Evolutionary conservation across 2,113 vertebrate genomes (phyloP).

Genomic region (Athene cunicularia): DNA sequence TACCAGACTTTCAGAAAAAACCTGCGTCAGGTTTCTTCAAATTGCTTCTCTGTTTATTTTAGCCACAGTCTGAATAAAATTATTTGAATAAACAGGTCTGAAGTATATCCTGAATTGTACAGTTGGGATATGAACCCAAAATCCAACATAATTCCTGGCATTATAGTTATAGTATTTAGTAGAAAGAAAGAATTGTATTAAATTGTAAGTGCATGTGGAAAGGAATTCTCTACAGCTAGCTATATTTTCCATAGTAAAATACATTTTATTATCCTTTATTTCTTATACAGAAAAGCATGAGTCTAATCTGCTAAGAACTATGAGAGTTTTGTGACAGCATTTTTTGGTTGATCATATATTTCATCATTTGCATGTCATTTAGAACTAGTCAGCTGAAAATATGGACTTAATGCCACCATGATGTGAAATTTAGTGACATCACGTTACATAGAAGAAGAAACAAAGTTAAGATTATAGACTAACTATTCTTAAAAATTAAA

Average conservation of each 20-base stretch:
- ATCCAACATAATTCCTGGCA: slow-evolving; percentile 43
- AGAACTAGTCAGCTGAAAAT: background rate
- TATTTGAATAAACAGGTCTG: slow-evolving; percentile 36
- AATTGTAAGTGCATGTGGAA: background rate
- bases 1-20: slow-evolving; percentile 36
- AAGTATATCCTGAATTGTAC: slow-evolving; percentile 40
- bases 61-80: slow-evolving; percentile 34
- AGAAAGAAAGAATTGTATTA: slow-evolving; percentile 35
- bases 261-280: background rate
- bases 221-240: background rate
- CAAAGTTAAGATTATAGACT: background rate
- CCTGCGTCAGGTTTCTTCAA: slow-evolving; percentile 3
- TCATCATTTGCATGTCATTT: background rate
- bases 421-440: background rate
- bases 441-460: background rate
- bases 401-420: background rate
- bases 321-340: background rate
- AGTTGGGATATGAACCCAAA: slow-evolving; percentile 43
- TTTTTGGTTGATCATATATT: background rate
- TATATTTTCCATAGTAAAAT: background rate
- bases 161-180: slow-evolving; percentile 23
- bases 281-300: background rate
- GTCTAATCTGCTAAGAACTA: background rate
- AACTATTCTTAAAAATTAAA: background rate
- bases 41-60: slow-evolving; percentile 49